Evolutionary conservation across 2,888 invertebrate genomes (phyloP).

Genomic region (Ptychoptera contaminata): DNA sequence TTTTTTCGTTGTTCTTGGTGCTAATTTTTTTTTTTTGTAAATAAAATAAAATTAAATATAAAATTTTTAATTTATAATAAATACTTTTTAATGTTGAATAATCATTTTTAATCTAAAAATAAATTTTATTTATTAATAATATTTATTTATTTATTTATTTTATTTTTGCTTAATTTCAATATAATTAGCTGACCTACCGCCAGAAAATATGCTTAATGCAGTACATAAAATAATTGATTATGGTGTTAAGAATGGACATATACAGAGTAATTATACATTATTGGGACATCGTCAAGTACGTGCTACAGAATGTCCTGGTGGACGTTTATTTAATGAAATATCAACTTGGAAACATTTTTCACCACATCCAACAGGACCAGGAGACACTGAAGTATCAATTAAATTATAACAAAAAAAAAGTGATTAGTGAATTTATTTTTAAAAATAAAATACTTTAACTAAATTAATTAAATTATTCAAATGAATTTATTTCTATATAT

Average conservation of each 20-base stretch:
- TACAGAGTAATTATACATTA: constrained; percentile 40
- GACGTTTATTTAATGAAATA: constrained; percentile 40
- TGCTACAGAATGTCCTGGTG: constrained; percentile 53
- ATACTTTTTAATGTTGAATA: no score
- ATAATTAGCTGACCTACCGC: constrained; percentile 41
- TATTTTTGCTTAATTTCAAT: constrained; percentile 16
- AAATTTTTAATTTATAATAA: no score
- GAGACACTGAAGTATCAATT: no score
- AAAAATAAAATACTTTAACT: no score
- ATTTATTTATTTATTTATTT: not conserved
- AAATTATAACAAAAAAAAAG: no score
- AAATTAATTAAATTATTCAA: no score
- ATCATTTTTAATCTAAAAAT: not conserved
- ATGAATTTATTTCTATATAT: no score
- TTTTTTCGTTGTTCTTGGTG: no score
- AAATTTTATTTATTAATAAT: not conserved
- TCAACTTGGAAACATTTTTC: constrained; percentile 34
- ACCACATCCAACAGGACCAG: no score
- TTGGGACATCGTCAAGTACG: constrained; percentile 47
- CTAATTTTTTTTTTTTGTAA: no score
- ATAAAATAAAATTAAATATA: no score
- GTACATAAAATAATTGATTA: constrained; percentile 41
- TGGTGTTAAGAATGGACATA: constrained; percentile 43
- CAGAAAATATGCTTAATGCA: constrained; percentile 39
- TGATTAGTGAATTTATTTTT: no score